Evolutionary conservation across 2,888 invertebrate species (phyloP).

Genomic region (Melolontha melolontha): DNA sequence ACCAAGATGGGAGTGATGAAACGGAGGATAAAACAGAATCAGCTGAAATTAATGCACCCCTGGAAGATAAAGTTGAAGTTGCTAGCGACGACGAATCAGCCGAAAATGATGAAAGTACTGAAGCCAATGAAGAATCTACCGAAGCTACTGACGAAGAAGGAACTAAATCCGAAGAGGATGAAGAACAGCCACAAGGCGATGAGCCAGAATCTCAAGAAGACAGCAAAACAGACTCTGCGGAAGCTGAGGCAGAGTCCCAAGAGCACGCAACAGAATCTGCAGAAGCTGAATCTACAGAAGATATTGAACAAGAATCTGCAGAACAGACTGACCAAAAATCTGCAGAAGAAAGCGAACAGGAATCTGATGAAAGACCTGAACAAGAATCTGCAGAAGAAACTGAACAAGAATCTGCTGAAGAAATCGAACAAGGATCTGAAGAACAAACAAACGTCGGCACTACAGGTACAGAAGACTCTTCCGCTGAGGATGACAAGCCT

Average conservation of each 20-base stretch:
- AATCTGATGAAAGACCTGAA: conserved; percentile 57
- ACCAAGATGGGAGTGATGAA: conserved; percentile 38
- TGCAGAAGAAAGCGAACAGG: conserved; percentile 50
- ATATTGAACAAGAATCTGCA: conserved; percentile 67
- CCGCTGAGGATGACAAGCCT: conserved; percentile 43
- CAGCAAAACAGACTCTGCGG: conserved; percentile 36
- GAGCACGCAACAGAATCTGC: conserved; percentile 47
- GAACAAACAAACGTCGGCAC: conserved; percentile 51
- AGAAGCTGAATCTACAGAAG: conserved; percentile 60
- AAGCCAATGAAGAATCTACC: conserved; percentile 16
- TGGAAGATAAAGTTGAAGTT: conserved; percentile 36
- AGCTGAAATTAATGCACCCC: conserved; percentile 48
- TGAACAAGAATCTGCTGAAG: conserved; percentile 56
- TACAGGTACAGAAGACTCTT: conserved; percentile 44
- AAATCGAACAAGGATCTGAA: conserved; percentile 48
- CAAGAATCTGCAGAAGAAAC: conserved; percentile 67
- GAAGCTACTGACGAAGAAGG: conserved; percentile 27
- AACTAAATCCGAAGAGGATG: neutral
- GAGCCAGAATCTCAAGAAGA: conserved; percentile 42
- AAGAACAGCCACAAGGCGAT: neutral
- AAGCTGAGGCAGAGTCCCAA: conserved; percentile 47
- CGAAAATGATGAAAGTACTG: conserved; percentile 22
- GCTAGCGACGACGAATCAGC: conserved; percentile 26
- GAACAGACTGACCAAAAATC: conserved; percentile 64
- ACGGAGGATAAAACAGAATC: conserved; percentile 49